Evolutionary conservation across 2,113 vertebrate species (phyloP), one percentile per base, ranked within the genome.

Genomic region (Centropus unirufus): DNA sequence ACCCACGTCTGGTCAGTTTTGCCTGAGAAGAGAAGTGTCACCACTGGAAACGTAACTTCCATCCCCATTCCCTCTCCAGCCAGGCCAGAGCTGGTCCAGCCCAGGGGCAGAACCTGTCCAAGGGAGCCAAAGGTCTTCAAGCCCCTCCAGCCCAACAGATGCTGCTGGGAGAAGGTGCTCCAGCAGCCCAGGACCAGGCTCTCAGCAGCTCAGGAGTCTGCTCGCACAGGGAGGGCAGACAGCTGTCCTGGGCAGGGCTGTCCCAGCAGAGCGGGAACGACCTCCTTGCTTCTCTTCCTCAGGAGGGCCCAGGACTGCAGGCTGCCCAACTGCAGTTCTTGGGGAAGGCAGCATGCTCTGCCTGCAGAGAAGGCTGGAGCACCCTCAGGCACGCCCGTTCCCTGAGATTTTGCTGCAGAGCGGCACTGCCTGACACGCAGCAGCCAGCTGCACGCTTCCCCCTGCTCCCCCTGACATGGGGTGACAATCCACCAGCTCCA

Each of bases 281-380:
- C 16, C 19, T 73, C 54, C 54, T 62, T 0, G 0, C 26, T 32
- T 61, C 30, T 36, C 23, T 69, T 42, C 23, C 51, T 51, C 55
- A 34, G 27, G 32, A 49, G 46, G 46, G 51, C 68, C n/a, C 44
- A 54, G 59, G 18, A 36, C 32, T 26, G n/a, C 66, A 57, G 52
- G 68, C 46, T 23, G 46, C 22, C 34, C 58, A 46, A 30, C 87
- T 44, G 75, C 80, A 72, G 54, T 39, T 55, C n/a, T 27, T 72
- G 23, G 3, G 29, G 14, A 80, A 80, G 68, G 72, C 81, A 74
- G 66, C 4, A 22, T 30, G 36, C 13, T 26, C 55, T 54, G 46
- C 61, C 30, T 55, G 70, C 36, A 32, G 54, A 46, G n/a, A 29
- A 24, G 57, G 29, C n/a, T 34, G 32, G 18, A 76, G 39, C 40